Evolutionary conservation across 2,797 vertebrate genomes (phyloP).

Genomic region (Gallirallus australis): DNA sequence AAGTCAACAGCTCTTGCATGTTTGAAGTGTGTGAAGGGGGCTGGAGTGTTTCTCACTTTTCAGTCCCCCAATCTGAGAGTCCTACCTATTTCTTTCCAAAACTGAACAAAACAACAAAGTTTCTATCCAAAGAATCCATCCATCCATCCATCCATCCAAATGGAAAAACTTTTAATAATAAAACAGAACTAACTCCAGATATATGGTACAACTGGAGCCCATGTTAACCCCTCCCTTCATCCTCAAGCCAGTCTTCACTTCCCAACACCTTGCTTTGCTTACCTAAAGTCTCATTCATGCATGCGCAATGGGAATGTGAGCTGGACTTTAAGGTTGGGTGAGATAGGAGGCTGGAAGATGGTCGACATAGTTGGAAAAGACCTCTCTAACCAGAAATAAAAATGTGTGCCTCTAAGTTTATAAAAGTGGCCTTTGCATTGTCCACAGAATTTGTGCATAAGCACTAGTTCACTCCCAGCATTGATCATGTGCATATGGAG

Average conservation of each 20-base stretch:
- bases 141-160: too few species aligned
- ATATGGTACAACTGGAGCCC: background rate
- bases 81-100: background rate
- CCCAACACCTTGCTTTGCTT: background rate
- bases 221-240: background rate
- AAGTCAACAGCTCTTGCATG: background rate
- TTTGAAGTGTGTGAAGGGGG: background rate
- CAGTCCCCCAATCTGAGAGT: background rate
- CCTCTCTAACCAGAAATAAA: background rate
- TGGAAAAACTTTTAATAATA: background rate
- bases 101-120: background rate
- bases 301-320: background rate
- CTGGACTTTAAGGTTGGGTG: background rate
- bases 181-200: background rate
- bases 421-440: background rate
- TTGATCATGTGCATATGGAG: background rate
- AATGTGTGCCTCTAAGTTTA: background rate
- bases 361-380: background rate
- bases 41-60: background rate
- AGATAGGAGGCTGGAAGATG: background rate
- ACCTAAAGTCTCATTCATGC: background rate
- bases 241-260: background rate
- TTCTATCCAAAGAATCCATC: background rate
- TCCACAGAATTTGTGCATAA: background rate
- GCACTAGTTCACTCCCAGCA: background rate